Evolutionary conservation across 37 sponge, comb jelly and placozoan genomes (phyloP).

Genomic region (Ephydatia muelleri): DNA sequence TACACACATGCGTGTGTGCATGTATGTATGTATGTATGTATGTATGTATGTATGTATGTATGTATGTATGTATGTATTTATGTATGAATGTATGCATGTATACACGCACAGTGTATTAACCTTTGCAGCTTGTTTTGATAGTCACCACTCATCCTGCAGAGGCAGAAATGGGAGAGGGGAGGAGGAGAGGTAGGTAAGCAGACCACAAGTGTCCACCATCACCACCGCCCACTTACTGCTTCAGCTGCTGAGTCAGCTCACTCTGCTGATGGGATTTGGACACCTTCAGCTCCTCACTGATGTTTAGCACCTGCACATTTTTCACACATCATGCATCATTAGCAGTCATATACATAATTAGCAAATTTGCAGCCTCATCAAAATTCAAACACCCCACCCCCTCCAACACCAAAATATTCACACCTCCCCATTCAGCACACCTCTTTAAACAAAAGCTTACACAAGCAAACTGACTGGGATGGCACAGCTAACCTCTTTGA

Average conservation of each 20-base stretch:
- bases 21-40: slow-evolving; percentile 6
- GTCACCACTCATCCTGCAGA: not conserved
- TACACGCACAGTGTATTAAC: not conserved
- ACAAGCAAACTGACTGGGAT: not conserved
- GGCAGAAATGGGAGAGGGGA: not conserved
- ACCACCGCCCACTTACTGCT: not conserved
- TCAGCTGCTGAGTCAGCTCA: not conserved
- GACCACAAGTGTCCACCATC: not conserved
- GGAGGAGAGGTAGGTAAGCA: not conserved
- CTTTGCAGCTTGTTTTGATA: not conserved
- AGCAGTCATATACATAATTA: not conserved
- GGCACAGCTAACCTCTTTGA: not conserved
- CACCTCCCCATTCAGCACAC: not conserved
- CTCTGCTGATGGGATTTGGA: not conserved
- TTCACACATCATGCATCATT: not conserved
- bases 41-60: not conserved
- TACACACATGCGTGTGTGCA: not conserved
- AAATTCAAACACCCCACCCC: too few species aligned
- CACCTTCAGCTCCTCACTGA: not conserved
- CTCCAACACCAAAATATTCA: not conserved
- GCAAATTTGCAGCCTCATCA: too few species aligned
- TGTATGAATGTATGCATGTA: too few species aligned
- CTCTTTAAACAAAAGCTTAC: not conserved
- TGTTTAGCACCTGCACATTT: not conserved
- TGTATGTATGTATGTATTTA: not conserved